Base-by-base conservation (phyloP, 2,797 vertebrate genomes). In the Enteromius paludinosus region DNA sequence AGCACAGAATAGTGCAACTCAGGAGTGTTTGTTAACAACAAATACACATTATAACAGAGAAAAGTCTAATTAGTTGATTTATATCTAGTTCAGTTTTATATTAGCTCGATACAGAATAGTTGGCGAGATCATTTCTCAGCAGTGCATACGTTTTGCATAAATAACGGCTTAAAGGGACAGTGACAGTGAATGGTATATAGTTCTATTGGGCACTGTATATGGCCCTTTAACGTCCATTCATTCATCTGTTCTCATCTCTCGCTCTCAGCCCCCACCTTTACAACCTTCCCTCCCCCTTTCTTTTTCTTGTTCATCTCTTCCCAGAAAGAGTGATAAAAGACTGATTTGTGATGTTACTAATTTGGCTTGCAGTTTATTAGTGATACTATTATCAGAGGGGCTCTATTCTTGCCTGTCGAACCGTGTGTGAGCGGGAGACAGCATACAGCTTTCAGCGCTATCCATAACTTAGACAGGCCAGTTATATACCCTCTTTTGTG, bases 331-430 rank as follows among this genome's bases (percentile, higher is more conserved):
- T 96, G 96, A 98, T 98, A 97, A 98, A 96, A 96, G 95, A 95
- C 38, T 38, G 38, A 38, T 38, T 38, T 38, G 38, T 38, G 38
- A 98, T 95, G 96, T 95, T 96, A 96, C 96, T 98, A 98, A 99
- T 98, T 99, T 96, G 97, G 96, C 96, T 97, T 95, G 94, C 95
- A 97, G 96, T 96, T 98, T 98, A 97, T 98, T 98, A 98, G 96
- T 96, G 96, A 97, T 98, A 98, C 97, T 97, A 97, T 97, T 98
- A 98, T 97, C 96, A 96, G 95, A 95, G 94, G 95, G 94, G 88
- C 89, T 94, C 93, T 95, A 96, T 97, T 95, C 96, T 96, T 96
- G 94, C 96, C 95, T 97, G 96, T 96, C 95, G 95, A 96, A 94
- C 96, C 97, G 96, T 98, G 96, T 98, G 96, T 96, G 73, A 95